Conservation (phyloP, 1,140 invertebrate species). For the Bactericera cockerelli region DNA sequence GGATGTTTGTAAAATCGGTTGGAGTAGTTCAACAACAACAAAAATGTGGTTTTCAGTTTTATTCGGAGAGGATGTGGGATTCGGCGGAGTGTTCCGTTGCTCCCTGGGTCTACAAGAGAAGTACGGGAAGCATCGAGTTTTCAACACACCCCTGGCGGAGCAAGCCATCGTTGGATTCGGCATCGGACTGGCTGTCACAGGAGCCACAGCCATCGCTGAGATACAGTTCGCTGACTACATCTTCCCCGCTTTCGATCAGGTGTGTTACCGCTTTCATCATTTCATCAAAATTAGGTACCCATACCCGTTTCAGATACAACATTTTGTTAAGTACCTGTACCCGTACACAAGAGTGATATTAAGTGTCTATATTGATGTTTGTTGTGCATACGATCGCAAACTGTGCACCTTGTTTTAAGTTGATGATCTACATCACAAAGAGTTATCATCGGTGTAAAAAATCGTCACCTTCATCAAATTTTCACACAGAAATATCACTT, state of each 20-base stretch:
- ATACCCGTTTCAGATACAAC: not conserved
- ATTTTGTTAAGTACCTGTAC: too few relatives aligned
- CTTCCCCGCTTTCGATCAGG: conserved; percentile 97
- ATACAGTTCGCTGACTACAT: conserved; percentile 99
- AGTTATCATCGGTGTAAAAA: too few relatives aligned
- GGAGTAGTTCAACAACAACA: too few relatives aligned
- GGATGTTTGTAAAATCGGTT: too few relatives aligned
- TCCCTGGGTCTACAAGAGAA: conserved; percentile 84
- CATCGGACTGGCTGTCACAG: conserved; percentile 79
- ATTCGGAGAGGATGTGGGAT: conserved; percentile 97
- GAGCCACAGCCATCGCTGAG: conserved; percentile 89
- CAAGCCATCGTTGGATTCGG: conserved; percentile 97
- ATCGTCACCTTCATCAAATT: too few relatives aligned
- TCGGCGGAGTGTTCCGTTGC: conserved; percentile 97
- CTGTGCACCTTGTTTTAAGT: too few relatives aligned
- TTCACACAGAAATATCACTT: too few relatives aligned
- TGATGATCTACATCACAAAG: too few relatives aligned
- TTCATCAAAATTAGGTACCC: not conserved
- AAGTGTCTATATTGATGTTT: too few relatives aligned
- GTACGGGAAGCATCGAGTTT: conserved; percentile 85
- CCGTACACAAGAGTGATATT: too few relatives aligned
- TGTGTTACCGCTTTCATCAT: conserved; percentile 30
- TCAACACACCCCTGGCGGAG: conserved; percentile 95
- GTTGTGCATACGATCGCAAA: too few relatives aligned
- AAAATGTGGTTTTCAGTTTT: conserved; percentile 59